phyloP scores from a whole-genome alignment of 2,888 invertebrate species.

The Selenia dentaria region DNA sequence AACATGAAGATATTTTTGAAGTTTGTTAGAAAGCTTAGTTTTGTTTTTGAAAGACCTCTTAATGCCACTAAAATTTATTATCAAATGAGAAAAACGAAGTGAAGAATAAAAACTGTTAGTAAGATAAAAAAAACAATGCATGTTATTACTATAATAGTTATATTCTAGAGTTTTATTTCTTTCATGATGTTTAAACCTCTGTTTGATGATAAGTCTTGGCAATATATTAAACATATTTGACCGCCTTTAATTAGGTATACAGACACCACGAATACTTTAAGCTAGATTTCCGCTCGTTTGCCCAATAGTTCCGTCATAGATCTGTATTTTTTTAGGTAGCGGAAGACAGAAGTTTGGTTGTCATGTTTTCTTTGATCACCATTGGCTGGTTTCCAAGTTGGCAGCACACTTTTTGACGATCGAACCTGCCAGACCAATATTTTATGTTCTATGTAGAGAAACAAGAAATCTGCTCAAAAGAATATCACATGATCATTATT shows the following conservation, averaged over 20 bases:
- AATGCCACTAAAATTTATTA: too few species aligned
- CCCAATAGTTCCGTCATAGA: conserved; percentile 8
- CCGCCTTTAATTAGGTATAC: too few species aligned
- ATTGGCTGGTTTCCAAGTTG: conserved; percentile 67
- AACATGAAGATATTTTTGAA: conserved; percentile 13
- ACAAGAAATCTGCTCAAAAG: conserved; percentile 20
- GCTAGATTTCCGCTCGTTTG: too few species aligned
- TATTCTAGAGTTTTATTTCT: too few species aligned
- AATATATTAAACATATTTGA: too few species aligned
- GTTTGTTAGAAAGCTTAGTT: conserved; percentile 8
- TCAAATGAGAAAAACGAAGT: too few species aligned
- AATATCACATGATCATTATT: conserved; percentile 34
- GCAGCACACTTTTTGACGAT: conserved; percentile 41
- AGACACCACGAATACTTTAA: too few species aligned
- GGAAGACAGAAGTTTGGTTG: conserved; percentile 36
- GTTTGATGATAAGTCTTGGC: too few species aligned
- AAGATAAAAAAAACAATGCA: too few species aligned
- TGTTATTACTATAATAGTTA: too few species aligned
- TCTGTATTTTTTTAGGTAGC: conserved; percentile 2
- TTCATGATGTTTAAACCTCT: too few species aligned
- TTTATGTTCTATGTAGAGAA: conserved; percentile 29
- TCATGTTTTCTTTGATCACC: conserved; percentile 43
- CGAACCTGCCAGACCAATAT: conserved; percentile 29
- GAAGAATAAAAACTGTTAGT: too few species aligned
- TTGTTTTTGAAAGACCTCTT: neutral